phyloP scores from a whole-genome alignment of 2,113 vertebrate genomes.

The Physeter macrocephalus region DNA sequence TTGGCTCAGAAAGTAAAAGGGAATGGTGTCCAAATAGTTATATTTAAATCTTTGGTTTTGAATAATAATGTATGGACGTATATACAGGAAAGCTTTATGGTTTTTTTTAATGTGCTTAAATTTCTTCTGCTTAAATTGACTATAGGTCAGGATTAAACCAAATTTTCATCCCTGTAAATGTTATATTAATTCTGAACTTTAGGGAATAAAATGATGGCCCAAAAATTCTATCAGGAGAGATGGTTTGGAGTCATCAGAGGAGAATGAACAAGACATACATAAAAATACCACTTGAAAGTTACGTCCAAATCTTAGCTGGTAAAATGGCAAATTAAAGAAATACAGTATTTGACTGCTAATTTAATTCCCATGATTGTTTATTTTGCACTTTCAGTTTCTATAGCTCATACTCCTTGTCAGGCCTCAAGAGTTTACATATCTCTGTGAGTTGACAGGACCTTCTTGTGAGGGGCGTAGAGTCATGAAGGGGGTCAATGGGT shows the following conservation, averaged over 20 bases:
- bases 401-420: neutral
- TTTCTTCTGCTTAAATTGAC: neutral
- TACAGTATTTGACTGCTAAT: neutral
- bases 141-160: neutral
- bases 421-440: neutral
- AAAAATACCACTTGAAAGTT: neutral
- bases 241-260: neutral
- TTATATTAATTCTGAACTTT: neutral
- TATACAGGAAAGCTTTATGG: neutral
- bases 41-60: neutral
- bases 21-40: neutral
- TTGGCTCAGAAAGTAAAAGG: neutral
- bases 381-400: slow-evolving; percentile 4
- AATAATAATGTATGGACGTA: neutral
- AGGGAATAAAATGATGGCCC: neutral
- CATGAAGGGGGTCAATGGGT: neutral
- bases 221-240: neutral
- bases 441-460: neutral
- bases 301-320: neutral
- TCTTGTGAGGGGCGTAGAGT: neutral
- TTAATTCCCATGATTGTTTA: neutral
- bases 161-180: neutral
- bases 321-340: neutral
- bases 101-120: neutral
- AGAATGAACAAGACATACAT: neutral